Conservation (phyloP, 2,797 vertebrate species). For the Sebastes elongatus region DNA sequence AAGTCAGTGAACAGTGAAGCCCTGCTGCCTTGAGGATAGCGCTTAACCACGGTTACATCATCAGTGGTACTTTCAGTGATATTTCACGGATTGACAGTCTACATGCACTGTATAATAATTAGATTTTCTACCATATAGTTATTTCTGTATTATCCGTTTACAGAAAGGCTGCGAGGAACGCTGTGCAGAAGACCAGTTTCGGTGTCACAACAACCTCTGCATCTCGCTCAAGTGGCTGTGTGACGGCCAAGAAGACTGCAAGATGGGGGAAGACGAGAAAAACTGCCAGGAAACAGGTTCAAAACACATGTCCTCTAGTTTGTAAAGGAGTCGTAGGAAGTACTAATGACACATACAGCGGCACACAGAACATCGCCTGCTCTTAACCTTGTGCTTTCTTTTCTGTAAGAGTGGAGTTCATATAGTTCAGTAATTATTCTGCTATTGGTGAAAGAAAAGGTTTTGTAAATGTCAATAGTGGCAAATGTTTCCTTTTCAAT, state of each 20-base stretch:
- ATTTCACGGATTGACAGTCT: background rate
- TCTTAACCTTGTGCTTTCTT: background rate
- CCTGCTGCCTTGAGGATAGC: background rate
- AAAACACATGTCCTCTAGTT: background rate
- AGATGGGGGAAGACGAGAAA: slow-evolving; percentile 94
- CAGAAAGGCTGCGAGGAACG: slow-evolving; percentile 94
- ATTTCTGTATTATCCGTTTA: slow-evolving; percentile 11
- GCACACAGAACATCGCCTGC: background rate
- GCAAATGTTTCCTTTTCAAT: background rate
- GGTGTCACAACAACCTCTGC: slow-evolving; percentile 93
- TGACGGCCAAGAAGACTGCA: slow-evolving; percentile 96
- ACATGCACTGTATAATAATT: background rate
- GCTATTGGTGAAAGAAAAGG: background rate
- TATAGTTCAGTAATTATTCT: background rate
- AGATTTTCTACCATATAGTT: background rate
- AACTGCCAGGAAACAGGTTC: slow-evolving; percentile 87
- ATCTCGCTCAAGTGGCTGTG: slow-evolving; percentile 94
- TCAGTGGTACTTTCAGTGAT: background rate
- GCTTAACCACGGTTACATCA: background rate
- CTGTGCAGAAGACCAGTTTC: slow-evolving; percentile 94
- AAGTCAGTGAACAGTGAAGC: background rate
- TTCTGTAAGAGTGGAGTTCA: background rate
- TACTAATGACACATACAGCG: background rate
- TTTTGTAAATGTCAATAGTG: background rate
- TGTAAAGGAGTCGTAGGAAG: background rate